Conservation (phyloP, 2,888 invertebrate genomes). For the Microctonus aethiopoides region DNA sequence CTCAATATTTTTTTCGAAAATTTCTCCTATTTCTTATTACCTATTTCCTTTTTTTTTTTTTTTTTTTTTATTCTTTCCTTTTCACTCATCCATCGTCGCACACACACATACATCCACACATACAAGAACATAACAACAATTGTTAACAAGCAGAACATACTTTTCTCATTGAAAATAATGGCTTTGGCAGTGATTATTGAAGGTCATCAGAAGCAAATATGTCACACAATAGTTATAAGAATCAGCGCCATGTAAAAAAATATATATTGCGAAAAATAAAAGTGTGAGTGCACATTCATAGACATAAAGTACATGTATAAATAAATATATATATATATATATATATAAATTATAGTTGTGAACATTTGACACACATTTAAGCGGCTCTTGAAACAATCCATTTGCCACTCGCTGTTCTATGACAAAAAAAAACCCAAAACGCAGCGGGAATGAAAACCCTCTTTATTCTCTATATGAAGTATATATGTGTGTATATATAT, state of each 20-base stretch:
- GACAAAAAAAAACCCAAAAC: neutral
- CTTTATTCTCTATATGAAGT: neutral
- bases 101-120: too few relatives aligned
- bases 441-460: neutral
- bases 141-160: too few relatives aligned
- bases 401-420: conserved; percentile 24
- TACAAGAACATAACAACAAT: conserved; percentile 25
- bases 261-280: neutral
- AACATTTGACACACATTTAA: conserved; percentile 20
- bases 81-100: too few relatives aligned
- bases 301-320: neutral
- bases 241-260: too few relatives aligned
- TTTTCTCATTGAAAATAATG: too few relatives aligned
- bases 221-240: neutral
- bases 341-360: too few relatives aligned
- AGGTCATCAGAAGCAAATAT: neutral
- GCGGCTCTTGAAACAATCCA: conserved; percentile 24
- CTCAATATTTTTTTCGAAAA: too few relatives aligned
- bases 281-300: neutral
- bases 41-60: too few relatives aligned
- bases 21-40: too few relatives aligned
- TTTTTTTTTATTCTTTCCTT: too few relatives aligned
- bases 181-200: neutral
- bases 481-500: neutral
- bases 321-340: too few relatives aligned